Percentiles rank a stretch among this genome's conserved stretches.
phyloP scores from a whole-genome alignment of 2,113 vertebrate genomes.

The Perca schrenkii region DNA sequence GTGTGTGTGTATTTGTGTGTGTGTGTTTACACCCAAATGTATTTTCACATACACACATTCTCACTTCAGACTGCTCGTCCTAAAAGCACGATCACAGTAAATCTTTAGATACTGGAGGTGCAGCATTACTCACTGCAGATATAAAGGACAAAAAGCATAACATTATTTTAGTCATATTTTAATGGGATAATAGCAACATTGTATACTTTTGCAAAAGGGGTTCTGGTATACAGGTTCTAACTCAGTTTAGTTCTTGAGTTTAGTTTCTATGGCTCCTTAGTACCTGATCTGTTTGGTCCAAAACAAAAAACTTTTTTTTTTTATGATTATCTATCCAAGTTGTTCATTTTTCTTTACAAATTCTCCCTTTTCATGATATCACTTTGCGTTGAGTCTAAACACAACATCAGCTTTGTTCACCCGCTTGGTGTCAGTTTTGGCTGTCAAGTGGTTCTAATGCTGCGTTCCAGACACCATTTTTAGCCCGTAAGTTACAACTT shows the following conservation, averaged over 20 bases:
- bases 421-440: neutral
- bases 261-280: neutral
- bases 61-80: conserved; percentile 31
- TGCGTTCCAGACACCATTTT: no score
- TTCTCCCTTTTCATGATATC: neutral
- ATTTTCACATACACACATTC: conserved; percentile 56
- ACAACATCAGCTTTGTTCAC: neutral
- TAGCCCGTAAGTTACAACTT: no score
- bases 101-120: neutral
- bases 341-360: neutral
- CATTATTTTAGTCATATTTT: neutral
- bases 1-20: conserved; percentile 19
- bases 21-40: conserved; percentile 45
- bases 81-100: conserved; percentile 30
- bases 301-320: neutral
- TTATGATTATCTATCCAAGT: neutral
- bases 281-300: neutral
- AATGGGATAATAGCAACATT: no score
- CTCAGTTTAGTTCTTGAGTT: neutral
- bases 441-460: neutral
- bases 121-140: neutral
- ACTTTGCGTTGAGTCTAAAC: neutral
- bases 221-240: neutral
- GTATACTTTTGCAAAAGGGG: neutral
- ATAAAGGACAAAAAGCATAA: neutral